phyloP scores from a whole-genome alignment of 30 jellyfish, hydroid and myxozoan genomes.

The Cassiopea andromeda region DNA sequence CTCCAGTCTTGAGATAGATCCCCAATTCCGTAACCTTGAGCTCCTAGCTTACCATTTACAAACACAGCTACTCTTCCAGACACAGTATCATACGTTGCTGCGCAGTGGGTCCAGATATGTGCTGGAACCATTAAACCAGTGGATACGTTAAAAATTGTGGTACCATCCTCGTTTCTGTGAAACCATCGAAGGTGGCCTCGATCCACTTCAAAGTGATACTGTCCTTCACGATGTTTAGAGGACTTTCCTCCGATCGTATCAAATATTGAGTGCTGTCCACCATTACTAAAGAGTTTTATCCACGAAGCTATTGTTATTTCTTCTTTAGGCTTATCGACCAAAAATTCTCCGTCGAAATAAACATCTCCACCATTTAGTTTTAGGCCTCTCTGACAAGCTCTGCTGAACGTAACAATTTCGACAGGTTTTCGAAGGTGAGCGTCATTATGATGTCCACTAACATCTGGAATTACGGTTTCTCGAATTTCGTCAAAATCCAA shows the following conservation, averaged over 20 bases:
- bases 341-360: slow-evolving; percentile 94
- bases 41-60: slow-evolving; percentile 95
- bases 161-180: slow-evolving; percentile 93
- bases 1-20: slow-evolving; percentile 95
- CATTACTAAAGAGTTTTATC: slow-evolving; percentile 94
- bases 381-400: slow-evolving; percentile 92
- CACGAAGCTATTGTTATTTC: slow-evolving; percentile 93
- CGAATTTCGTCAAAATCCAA: slow-evolving; percentile 93
- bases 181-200: slow-evolving; percentile 97
- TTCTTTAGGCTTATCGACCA: slow-evolving; percentile 87
- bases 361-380: slow-evolving; percentile 96
- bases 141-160: slow-evolving; percentile 79
- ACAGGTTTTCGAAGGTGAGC: slow-evolving; percentile 95
- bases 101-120: slow-evolving; percentile 99
- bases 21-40: slow-evolving; percentile 93
- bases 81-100: slow-evolving; percentile 88
- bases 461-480: slow-evolving; percentile 91
- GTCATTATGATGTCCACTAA: slow-evolving; percentile 97
- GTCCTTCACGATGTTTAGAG: slow-evolving; percentile 88
- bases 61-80: slow-evolving; percentile 89
- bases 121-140: slow-evolving; percentile 98
- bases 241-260: slow-evolving; percentile 97
- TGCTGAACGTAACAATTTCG: slow-evolving; percentile 87
- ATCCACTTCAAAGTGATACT: slow-evolving; percentile 94
- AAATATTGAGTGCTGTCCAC: slow-evolving; percentile 97